These are phyloP conservation scores for Drosophila miranda DNA, from an alignment of 1,140 invertebrate genomes.

Conservation along the genomic window DNA sequence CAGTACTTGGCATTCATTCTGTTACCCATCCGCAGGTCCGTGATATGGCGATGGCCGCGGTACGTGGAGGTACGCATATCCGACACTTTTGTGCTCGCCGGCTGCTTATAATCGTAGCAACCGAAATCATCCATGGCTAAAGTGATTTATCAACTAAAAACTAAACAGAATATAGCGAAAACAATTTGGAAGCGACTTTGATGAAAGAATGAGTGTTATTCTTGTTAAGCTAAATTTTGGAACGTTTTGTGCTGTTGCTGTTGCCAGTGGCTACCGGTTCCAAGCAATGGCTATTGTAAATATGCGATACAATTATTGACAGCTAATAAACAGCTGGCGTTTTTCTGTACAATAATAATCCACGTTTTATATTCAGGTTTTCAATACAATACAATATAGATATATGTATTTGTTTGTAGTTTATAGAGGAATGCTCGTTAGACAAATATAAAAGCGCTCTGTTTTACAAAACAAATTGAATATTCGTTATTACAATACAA, in stretches of 20 bases:
- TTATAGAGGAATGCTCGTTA: constrained; percentile 71
- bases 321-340: constrained; percentile 19
- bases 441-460: constrained; percentile 71
- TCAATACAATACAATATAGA: constrained; percentile 49
- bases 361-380: constrained; percentile 49
- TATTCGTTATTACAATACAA: constrained; percentile 56
- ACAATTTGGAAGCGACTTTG: background rate
- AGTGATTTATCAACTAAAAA: background rate
- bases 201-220: background rate
- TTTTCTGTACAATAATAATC: constrained; percentile 50
- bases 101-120: constrained; percentile 69
- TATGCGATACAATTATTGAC: constrained; percentile 26
- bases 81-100: constrained; percentile 24
- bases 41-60: constrained; percentile 66
- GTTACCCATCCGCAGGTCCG: constrained; percentile 56
- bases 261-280: constrained; percentile 22
- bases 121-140: constrained; percentile 69
- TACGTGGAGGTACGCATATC: constrained; percentile 72
- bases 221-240: constrained; percentile 25
- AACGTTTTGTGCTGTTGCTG: constrained; percentile 42
- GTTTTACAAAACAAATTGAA: constrained; percentile 71
- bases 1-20: constrained; percentile 50
- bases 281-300: constrained; percentile 1
- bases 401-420: constrained; percentile 20
- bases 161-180: background rate